Base-by-base conservation (phyloP, 2,888 invertebrate species). In the Eueremaeus valkanovi region DNA sequence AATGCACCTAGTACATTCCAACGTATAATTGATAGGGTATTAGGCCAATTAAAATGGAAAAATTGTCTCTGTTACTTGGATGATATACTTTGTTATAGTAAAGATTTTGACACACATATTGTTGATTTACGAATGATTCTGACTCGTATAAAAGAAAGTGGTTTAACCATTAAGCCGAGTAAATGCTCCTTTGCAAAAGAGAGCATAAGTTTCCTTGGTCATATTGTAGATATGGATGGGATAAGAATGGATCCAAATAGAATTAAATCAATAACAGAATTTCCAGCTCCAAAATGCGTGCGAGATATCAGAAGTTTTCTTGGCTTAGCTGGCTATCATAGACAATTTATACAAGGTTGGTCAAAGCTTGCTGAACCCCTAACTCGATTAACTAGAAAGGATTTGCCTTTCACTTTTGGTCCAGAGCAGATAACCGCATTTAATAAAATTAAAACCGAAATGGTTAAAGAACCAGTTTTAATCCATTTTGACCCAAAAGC, bases 381-480 rank as follows among this genome's bases (percentile, higher is more conserved):
- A 5, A 68, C 33, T 0, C 9, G 63, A 1, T n/a, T 75, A 1
- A 49, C 27, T 24, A 24, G 16, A 11, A 58, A 58, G 16, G 16
- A n/a, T 27, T 6, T 13, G 6, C 24, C 9, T 8, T n/a, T 29
- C 3, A 21, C 9, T n/a, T 27, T 29, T 13, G 24, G 72, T 24
- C 33, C 27, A 8, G 72, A 72, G 24, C 72, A 72, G 40, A 21
- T 42, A 24, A 72, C 13, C 2, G 72, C 72, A 42, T 72, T 45
- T 24, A 72, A 72, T 31, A 6, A 11, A n/a, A 9, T 72, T 16
- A 40, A 49, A 21, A 6, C 3, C 3, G 11, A 6, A 27, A 18
- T 49, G n/a, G 5, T 16, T 27, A 40, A 49, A 16, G n/a, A 13
- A 8, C 45, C 72, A 24, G 29, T 58, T 3, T 29, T 45, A 8